A percentile compares a stretch with the other conserved stretches of the same genome.
phyloP scores from a whole-genome alignment of 2,888 invertebrate genomes.

The Drosophila robusta region DNA sequence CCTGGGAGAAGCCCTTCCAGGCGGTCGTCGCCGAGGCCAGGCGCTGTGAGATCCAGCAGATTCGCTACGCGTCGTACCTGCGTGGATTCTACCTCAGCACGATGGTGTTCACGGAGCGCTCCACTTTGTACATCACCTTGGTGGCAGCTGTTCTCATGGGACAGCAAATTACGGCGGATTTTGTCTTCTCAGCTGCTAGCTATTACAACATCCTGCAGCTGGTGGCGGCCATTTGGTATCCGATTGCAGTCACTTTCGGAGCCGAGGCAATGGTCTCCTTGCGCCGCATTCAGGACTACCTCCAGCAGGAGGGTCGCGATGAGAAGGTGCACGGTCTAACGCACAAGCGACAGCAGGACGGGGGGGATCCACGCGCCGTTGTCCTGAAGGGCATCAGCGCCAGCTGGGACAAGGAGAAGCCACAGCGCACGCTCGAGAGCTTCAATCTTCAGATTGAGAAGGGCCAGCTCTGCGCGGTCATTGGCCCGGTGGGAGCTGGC shows the following conservation, averaged over 20 bases:
- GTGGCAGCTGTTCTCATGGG: constrained; percentile 91
- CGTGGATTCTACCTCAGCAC: constrained; percentile 88
- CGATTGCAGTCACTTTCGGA: constrained; percentile 86
- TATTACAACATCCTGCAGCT: constrained; percentile 90
- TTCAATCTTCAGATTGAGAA: constrained; percentile 87
- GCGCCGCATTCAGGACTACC: constrained; percentile 87
- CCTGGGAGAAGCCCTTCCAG: constrained; percentile 97
- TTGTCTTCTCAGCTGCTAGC: constrained; percentile 91
- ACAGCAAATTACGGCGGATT: constrained; percentile 87
- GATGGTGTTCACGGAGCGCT: constrained; percentile 94
- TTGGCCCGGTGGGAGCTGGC: constrained; percentile 95
- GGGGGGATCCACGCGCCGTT: constrained; percentile 79
- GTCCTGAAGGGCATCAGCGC: constrained; percentile 85
- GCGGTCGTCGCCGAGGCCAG: constrained; percentile 92
- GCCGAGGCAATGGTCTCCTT: constrained; percentile 87
- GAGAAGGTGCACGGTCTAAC: constrained; percentile 79
- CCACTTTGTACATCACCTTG: constrained; percentile 93
- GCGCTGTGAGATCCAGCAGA: constrained; percentile 88
- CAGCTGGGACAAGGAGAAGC: constrained; percentile 86
- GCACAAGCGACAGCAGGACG: constrained; percentile 70
- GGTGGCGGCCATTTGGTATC: constrained; percentile 88
- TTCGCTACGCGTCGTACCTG: constrained; percentile 88
- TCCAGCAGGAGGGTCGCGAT: constrained; percentile 86
- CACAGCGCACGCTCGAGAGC: constrained; percentile 86
- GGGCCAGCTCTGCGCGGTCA: constrained; percentile 91